These are phyloP conservation scores for Columba livia DNA, from an alignment of 2,113 vertebrate species.

Conservation along the genomic window DNA sequence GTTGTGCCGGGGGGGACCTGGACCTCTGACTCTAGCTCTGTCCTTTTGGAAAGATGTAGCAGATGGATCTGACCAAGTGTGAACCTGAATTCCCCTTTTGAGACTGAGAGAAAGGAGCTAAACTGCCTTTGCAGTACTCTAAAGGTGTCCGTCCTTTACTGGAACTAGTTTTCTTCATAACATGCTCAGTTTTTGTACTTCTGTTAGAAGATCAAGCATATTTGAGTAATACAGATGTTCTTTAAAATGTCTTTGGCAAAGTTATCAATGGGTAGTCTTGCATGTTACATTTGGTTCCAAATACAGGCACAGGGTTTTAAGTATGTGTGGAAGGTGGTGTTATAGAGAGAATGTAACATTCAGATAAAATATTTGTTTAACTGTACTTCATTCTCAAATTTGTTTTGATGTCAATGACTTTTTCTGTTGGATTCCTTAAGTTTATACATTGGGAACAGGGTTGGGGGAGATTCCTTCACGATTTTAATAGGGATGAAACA, in stretches of 20 bases:
- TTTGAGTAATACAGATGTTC: neutral
- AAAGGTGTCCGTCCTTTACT: neutral
- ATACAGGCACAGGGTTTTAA: neutral
- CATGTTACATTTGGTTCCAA: neutral
- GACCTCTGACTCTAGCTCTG: neutral
- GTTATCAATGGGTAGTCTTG: neutral
- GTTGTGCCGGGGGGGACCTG: neutral
- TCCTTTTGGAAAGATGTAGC: neutral
- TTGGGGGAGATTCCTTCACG: neutral
- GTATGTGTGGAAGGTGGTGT: neutral
- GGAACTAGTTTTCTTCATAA: neutral
- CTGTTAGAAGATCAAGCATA: neutral
- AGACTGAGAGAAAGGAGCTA: neutral
- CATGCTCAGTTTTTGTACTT: neutral
- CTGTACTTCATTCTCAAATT: neutral
- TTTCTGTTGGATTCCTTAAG: neutral
- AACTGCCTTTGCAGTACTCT: neutral
- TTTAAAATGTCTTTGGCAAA: neutral
- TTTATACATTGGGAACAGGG: neutral
- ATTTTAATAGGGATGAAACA: neutral
- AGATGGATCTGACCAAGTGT: neutral
- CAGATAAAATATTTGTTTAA: neutral
- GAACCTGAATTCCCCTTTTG: neutral
- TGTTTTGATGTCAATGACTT: neutral
- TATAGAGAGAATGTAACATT: neutral